Percentiles rank a stretch among this genome's conserved stretches.
These are phyloP conservation scores for Mercenaria mercenaria DNA, from an alignment of 1,140 invertebrate species.

Conservation along the genomic window DNA sequence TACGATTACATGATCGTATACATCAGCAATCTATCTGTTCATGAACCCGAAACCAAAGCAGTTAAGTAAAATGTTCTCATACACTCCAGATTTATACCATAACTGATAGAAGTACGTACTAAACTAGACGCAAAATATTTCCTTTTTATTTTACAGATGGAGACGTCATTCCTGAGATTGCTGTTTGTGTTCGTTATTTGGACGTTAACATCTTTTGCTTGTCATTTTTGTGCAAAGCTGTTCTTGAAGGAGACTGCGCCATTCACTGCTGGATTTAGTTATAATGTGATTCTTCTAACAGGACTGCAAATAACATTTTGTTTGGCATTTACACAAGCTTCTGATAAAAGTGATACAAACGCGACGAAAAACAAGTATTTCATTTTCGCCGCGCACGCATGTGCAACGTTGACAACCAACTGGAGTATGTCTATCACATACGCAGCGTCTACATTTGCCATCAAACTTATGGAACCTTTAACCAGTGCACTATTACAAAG, in stretches of 20 bases:
- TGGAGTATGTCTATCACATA: slow-evolving; percentile 10
- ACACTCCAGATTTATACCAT: no score
- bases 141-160: no score
- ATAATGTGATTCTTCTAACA: neutral
- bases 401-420: slow-evolving; percentile 9
- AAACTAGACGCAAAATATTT: no score
- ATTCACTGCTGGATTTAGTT: neutral
- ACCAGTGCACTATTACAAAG: neutral
- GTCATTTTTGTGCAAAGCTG: neutral
- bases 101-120: no score
- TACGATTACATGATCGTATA: no score
- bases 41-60: no score
- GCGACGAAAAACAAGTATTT: neutral
- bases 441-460: slow-evolving; percentile 20
- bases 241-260: neutral
- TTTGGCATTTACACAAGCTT: neutral
- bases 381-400: neutral
- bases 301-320: neutral
- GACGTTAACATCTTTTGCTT: neutral
- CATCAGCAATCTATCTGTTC: no score
- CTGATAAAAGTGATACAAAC: neutral
- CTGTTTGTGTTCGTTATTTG: neutral
- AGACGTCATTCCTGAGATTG: no score
- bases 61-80: no score
- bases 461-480: slow-evolving; percentile 13